Evolutionary conservation across 1,140 invertebrate species (phyloP), one percentile per base, ranked within the genome.

Genomic region (Pseudomyrmex flavicornis): DNA sequence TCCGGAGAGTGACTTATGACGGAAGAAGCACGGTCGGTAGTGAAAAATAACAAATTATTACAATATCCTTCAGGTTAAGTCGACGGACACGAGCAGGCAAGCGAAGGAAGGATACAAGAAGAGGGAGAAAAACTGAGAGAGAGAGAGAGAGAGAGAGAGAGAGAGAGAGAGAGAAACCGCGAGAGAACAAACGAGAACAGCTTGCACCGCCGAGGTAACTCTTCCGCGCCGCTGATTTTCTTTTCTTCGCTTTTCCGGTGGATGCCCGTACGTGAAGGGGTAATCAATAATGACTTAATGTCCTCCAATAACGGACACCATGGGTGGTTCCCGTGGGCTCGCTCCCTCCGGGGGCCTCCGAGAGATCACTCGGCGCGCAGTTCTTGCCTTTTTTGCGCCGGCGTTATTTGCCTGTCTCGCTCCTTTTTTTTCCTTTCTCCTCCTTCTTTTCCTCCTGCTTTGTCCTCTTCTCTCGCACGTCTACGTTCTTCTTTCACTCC

Each of bases 241-340:
- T 62, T 83, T 69, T 68, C 59, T 77, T 83, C 72, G 50, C 85
- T 85, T 86, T 86, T 85, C 85, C 87, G 84, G 84, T 89, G 84
- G 87, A 91, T 88, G 91, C 88, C 87, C 88, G 87, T 92, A 87
- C 89, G 76, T 66, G 82, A 89, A 84, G 90, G 89, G 90, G 92
- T 93, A 92, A 93, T 93, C 93, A 93, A 93, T 93, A 93, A 93
- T 93, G 92, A 93, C 92, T 93, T 93, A 93, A 93, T 93, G 92
- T 93, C 93, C 90, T 91, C 87, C 92, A 93, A 93, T 93, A 93
- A 93, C 92, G 88, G 92, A 92, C 92, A 93, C 92, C 92, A 93
- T 93, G 92, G 93, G 92, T 93, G 93, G 93, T 91, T 90, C 90
- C 80, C 76, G 76, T 72, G 82, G 35, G 82, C 80, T 90, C 66